Evolutionary conservation across 2,888 invertebrate species (phyloP), one percentile per base, ranked within the genome.

Genomic region (Leptarthrus brevirostris): DNA sequence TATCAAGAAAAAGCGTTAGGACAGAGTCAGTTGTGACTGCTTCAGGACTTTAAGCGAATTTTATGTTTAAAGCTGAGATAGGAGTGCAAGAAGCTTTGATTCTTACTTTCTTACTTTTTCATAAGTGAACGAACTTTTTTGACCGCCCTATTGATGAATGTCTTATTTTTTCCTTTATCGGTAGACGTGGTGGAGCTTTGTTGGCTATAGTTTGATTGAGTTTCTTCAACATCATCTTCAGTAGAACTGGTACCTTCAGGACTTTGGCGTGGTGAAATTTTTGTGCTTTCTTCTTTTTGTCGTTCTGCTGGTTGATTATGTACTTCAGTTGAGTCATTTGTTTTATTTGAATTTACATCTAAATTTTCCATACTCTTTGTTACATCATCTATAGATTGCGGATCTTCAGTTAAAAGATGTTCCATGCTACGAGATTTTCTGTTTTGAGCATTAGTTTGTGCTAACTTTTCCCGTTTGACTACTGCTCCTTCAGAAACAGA

Each of bases 141-240:
- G 79, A 93, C 91, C 86, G 92, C 93, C 84, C 91, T 88, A 88
- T 94, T 93, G 90, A 94, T 92, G 84, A 94, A 93, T 85, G 93
- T 93, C 82, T 90, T 90, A 84, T 90, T 87, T 83, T 91, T 91
- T 6, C 87, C 88, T 80, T 89, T 89, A 70, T 87, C 87, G 54
- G 58, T 76, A 61, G 77, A 79, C 72, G 78, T 72, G 73, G 78
- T 75, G 10, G 73, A 74, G 44, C 76, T 76, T 44, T 74, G 76
- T 40, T 74, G 74, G 76, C 80, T 80, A 70, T 78, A 78, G 24
- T 79, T 49, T 44, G 80, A 79, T 77, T 80, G 80, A 24, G 78
- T 77, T 75, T 84, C 83, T 75, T 84, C 83, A 10, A 80, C 81
- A 75, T 84, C 84, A 74, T 83, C 84, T 75, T 84, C 84, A 54